Percentiles rank a stretch among this genome's conserved stretches.
phyloP scores from a whole-genome alignment of 2,797 vertebrate genomes.

The Ctenosaura bakeri region DNA sequence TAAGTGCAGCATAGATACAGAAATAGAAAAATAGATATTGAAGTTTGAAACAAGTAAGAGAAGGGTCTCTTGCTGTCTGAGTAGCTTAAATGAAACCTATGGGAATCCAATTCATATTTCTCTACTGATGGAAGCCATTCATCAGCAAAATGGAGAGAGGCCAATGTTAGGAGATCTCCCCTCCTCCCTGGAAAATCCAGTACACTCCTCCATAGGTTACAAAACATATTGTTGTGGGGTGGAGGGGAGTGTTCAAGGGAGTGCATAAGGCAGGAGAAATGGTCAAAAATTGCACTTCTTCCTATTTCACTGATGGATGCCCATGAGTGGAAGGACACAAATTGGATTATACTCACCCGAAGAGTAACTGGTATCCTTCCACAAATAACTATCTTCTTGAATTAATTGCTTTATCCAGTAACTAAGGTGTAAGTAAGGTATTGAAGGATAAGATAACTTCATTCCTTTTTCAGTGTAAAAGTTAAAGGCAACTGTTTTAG shows the following conservation, averaged over 20 bases:
- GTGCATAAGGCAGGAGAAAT: neutral
- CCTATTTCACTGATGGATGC: neutral
- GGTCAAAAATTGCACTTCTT: neutral
- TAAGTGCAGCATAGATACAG: neutral
- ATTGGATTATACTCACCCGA: neutral
- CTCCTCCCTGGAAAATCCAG: neutral
- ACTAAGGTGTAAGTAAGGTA: neutral
- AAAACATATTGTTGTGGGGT: neutral
- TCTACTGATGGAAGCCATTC: neutral
- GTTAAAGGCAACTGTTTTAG: neutral
- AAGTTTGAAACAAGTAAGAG: neutral
- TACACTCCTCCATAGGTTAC: neutral
- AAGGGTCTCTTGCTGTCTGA: neutral
- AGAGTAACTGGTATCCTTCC: too few species aligned
- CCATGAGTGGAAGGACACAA: neutral
- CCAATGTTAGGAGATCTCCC: neutral
- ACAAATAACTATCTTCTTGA: neutral
- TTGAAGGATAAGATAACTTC: too few species aligned
- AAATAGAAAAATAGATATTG: neutral
- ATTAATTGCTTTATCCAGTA: neutral
- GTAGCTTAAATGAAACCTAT: neutral
- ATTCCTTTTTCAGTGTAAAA: too few species aligned
- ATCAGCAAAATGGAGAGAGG: neutral
- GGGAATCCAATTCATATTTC: neutral
- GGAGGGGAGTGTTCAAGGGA: neutral